Conservation (phyloP, 2,113 vertebrate species). For the Sialia sialis region DNA sequence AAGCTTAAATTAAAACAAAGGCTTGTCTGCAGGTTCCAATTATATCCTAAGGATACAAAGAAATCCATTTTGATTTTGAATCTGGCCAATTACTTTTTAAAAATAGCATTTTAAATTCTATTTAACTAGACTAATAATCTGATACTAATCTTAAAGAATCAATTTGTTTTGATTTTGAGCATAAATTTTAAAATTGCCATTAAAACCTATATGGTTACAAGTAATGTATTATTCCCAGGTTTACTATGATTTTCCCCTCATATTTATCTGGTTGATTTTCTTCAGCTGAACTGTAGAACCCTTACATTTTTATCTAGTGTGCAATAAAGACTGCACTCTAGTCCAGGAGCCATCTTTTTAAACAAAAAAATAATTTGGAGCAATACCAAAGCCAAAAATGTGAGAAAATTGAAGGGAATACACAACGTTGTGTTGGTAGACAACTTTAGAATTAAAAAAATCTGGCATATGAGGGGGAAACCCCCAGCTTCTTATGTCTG, state of each 20-base stretch:
- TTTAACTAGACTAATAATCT: neutral
- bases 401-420: neutral
- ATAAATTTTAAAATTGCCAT: neutral
- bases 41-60: neutral
- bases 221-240: neutral
- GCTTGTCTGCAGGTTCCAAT: neutral
- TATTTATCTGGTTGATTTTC: neutral
- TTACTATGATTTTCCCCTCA: neutral
- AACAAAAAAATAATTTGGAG: neutral
- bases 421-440: neutral
- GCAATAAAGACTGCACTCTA: neutral
- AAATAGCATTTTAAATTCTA: neutral
- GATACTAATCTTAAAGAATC: neutral
- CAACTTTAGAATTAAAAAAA: slow-evolving; percentile 53
- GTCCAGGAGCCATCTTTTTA: neutral
- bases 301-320: neutral
- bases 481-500: neutral
- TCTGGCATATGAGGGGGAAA: neutral
- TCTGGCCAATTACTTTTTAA: neutral
- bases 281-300: neutral
- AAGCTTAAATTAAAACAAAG: neutral
- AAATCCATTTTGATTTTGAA: neutral
- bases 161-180: neutral
- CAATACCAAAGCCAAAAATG: neutral
- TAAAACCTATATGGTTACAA: neutral